Percentiles rank a stretch among this genome's conserved stretches.
Evolutionary conservation across 2,797 vertebrate species (phyloP).

Genomic region (Vultur gryphus): DNA sequence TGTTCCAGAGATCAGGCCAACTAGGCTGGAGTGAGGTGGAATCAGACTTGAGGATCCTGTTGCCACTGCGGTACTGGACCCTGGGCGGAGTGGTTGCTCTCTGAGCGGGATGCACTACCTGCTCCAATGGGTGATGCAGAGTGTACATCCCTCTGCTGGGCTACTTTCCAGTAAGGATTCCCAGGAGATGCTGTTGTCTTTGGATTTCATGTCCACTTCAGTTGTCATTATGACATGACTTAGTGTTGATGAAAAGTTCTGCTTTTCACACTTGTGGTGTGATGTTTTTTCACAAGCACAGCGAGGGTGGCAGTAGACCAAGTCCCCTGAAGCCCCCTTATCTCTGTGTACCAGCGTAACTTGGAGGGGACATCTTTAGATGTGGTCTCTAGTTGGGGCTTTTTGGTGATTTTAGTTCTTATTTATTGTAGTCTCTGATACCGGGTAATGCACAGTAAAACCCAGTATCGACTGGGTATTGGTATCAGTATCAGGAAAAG

Average conservation of each 20-base stretch:
- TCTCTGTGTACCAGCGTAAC: background rate
- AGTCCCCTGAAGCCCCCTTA: background rate
- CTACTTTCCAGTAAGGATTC: background rate
- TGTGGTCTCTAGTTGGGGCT: background rate
- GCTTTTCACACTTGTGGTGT: background rate
- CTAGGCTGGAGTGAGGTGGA: background rate
- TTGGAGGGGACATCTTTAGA: background rate
- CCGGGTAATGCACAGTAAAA: rapidly evolving
- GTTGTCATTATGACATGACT: rapidly evolving
- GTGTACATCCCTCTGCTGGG: background rate
- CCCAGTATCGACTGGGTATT: background rate
- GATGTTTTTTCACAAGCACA: background rate
- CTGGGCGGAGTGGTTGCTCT: background rate
- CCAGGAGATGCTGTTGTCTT: background rate
- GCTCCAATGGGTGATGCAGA: background rate
- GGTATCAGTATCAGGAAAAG: background rate
- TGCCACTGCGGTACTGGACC: background rate
- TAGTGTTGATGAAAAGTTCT: background rate
- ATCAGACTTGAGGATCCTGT: background rate
- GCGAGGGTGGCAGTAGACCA: background rate
- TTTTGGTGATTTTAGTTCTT: background rate
- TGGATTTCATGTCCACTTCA: background rate
- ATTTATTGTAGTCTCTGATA: background rate
- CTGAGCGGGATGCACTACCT: background rate
- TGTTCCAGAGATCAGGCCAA: background rate